Evolutionary conservation across 2,888 invertebrate species (phyloP).

Genomic region (Gymnoscelis rufifasciata): DNA sequence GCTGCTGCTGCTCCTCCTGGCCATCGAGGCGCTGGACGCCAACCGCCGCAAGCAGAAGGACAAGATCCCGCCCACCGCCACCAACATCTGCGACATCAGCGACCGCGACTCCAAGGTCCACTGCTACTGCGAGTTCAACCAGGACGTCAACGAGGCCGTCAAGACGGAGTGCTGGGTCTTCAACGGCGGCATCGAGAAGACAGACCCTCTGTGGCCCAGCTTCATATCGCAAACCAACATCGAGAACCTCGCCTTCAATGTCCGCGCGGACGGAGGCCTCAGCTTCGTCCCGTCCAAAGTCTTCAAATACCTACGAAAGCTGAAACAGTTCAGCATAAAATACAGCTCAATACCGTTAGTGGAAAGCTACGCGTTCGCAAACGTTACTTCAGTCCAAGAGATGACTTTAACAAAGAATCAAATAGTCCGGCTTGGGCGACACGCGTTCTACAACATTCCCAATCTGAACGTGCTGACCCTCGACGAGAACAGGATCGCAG

Average conservation of each 20-base stretch:
- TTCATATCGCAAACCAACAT: constrained; percentile 85
- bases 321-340: constrained; percentile 84
- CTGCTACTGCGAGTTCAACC: constrained; percentile 83
- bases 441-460: constrained; percentile 86
- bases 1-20: constrained; percentile 72
- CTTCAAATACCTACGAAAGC: constrained; percentile 81
- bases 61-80: constrained; percentile 48
- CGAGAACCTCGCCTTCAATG: constrained; percentile 84
- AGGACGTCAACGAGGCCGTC: constrained; percentile 78
- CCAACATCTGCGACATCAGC: constrained; percentile 79
- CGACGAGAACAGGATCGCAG: constrained; percentile 86
- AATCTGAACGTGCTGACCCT: constrained; percentile 84
- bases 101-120: constrained; percentile 78
- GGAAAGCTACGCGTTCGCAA: constrained; percentile 86
- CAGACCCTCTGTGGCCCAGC: constrained; percentile 85
- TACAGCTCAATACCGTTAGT: constrained; percentile 85
- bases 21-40: constrained; percentile 69
- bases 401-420: constrained; percentile 85
- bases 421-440: constrained; percentile 82
- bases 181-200: constrained; percentile 81
- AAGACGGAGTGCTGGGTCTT: constrained; percentile 89
- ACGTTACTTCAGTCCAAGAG: constrained; percentile 83
- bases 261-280: constrained; percentile 83
- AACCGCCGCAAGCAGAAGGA: constrained; percentile 70
- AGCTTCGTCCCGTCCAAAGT: constrained; percentile 86